phyloP scores from a whole-genome alignment of 2,113 vertebrate genomes.

The Tachycineta bicolor region DNA sequence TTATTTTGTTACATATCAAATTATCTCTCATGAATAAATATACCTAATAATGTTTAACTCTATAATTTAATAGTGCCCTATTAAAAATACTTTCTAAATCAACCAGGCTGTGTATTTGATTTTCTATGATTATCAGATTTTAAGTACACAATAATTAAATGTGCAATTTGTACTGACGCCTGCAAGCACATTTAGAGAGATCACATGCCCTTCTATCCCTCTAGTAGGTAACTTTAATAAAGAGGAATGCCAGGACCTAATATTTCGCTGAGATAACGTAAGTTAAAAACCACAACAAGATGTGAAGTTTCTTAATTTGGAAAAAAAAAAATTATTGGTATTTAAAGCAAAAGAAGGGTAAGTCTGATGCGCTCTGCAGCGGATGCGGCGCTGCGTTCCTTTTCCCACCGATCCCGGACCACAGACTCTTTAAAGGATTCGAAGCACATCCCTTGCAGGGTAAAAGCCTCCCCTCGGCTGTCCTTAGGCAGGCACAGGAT shows the following conservation, averaged over 20 bases:
- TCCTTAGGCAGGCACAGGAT: neutral
- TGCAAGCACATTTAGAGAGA: constrained; percentile 50
- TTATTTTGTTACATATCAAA: constrained; percentile 83
- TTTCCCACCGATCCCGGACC: neutral
- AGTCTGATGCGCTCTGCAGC: neutral
- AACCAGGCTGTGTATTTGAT: constrained; percentile 73
- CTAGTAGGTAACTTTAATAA: constrained; percentile 38
- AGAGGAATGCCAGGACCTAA: neutral
- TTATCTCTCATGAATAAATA: constrained; percentile 84
- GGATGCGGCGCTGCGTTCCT: neutral
- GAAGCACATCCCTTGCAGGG: neutral
- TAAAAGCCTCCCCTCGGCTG: neutral
- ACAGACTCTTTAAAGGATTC: neutral
- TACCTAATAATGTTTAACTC: constrained; percentile 77
- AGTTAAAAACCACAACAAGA: neutral
- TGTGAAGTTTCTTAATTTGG: neutral
- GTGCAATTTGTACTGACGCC: constrained; percentile 67
- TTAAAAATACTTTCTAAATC: constrained; percentile 73
- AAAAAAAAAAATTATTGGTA: neutral
- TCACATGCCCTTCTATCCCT: constrained; percentile 41
- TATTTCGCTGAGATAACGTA: neutral
- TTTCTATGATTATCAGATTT: constrained; percentile 64
- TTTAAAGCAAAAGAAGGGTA: neutral
- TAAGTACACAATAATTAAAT: constrained; percentile 74
- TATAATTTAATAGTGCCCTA: constrained; percentile 79